Conservation (phyloP, 2,797 vertebrate species). For the Decapterus maruadsi region DNA sequence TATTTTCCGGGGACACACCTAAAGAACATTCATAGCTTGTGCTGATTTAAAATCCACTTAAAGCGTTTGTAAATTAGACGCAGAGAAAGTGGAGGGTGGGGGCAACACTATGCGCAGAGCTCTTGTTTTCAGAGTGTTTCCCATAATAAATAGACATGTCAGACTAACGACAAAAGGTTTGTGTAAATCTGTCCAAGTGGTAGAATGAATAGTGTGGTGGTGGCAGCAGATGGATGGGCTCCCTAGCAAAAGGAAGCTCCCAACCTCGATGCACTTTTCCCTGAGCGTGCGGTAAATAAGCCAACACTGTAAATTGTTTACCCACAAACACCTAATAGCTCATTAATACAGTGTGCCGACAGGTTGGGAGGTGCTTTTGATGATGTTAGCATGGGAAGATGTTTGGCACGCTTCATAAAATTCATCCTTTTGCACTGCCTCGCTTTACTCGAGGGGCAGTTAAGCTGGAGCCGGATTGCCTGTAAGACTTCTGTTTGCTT, state of each 20-base stretch:
- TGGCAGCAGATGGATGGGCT: slow-evolving; percentile 83
- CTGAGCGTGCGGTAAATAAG: slow-evolving; percentile 79
- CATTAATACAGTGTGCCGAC: slow-evolving; percentile 82
- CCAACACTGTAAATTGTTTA: slow-evolving; percentile 81
- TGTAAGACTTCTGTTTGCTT: slow-evolving; percentile 55
- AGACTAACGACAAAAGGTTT: slow-evolving; percentile 80
- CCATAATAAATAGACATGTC: slow-evolving; percentile 81
- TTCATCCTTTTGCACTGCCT: slow-evolving; percentile 65
- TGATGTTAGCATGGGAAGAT: slow-evolving; percentile 79
- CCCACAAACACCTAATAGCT: slow-evolving; percentile 81
- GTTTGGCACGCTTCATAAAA: slow-evolving; percentile 74
- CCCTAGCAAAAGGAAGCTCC: slow-evolving; percentile 66
- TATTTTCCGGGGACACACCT: slow-evolving; percentile 45
- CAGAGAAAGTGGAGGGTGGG: background rate
- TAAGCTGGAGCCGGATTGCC: slow-evolving; percentile 61
- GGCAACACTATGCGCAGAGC: slow-evolving; percentile 25
- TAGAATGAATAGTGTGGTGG: slow-evolving; percentile 69
- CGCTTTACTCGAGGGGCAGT: slow-evolving; percentile 61
- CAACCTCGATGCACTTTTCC: slow-evolving; percentile 78
- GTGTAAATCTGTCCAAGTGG: slow-evolving; percentile 84
- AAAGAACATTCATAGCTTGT: slow-evolving; percentile 47
- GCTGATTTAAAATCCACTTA: slow-evolving; percentile 74
- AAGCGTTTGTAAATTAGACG: slow-evolving; percentile 69
- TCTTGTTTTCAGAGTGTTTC: slow-evolving; percentile 74
- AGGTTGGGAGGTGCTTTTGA: slow-evolving; percentile 77